Base-by-base conservation (phyloP, 2,888 invertebrate genomes). In the Tachina fera region DNA sequence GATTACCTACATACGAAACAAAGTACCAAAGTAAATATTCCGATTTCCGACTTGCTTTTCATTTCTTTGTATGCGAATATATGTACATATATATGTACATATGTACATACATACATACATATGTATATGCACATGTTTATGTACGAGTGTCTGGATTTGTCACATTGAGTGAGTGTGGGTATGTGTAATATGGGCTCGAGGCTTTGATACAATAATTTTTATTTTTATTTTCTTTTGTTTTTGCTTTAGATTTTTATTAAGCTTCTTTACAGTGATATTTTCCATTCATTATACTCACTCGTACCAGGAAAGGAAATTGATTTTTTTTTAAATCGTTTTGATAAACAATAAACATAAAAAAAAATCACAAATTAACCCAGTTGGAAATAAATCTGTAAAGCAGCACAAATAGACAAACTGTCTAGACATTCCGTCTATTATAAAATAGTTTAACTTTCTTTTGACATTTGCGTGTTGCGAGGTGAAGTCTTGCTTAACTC, bases 351-450 rank as follows among this genome's bases (percentile, higher is more conserved):
- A 63, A 60, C 8, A 51, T 9, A 49, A 58, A 72, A 80, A 58
- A 72, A 80, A 49, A 60, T 39, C 19, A 16, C 10, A 47, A 58
- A 74, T 80, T 67, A 65, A 58, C 56, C 72, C 72, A 60, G 65
- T 67, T 80, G 80, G 65, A 67, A 67, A 80, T 67, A 74, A 67
- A 56, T 72, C 49, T n/a, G 3, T 31, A 19, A 49, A 41, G 3
- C n/a, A 56, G 65, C 22, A 49, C 49, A 80, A 49, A 45, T 16
- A 56, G 80, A 67, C 80, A 60, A 74, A 74, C 14, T 58, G 80
- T 80, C 80, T 80, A 80, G 80, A 80, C 80, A 74, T 67, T 58
- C 9, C 10, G 80, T 31, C 78, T 70, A 31, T 70, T 70, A 41
- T 16, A 43, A 10, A 16, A 31, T 31, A 51, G 71, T 41, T 45